phyloP scores from a whole-genome alignment of 2,797 vertebrate species.

The Lacerta viridis region DNA sequence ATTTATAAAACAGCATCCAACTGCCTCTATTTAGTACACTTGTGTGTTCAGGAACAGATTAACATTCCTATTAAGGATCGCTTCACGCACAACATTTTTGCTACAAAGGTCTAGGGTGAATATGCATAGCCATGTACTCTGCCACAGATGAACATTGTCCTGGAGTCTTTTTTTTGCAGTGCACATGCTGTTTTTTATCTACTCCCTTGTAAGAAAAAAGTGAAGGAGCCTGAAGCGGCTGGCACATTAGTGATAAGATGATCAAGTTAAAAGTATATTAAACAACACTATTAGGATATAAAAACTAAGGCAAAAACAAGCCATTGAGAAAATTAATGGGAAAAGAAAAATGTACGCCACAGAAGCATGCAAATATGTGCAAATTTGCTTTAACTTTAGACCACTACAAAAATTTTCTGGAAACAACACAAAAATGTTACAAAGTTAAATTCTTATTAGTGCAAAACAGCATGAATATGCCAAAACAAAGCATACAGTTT shows the following conservation, averaged over 20 bases:
- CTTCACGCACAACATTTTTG: constrained; percentile 52
- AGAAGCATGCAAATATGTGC: constrained; percentile 79
- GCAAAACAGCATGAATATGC: constrained; percentile 85
- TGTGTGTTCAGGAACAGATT: constrained; percentile 70
- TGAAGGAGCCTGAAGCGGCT: constrained; percentile 55
- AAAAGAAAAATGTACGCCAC: constrained; percentile 44
- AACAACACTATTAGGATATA: constrained; percentile 70
- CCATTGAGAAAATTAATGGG: constrained; percentile 39
- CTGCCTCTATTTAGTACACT: constrained; percentile 73
- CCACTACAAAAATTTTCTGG: constrained; percentile 74
- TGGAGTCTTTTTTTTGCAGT: background rate
- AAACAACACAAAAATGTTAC: constrained; percentile 80
- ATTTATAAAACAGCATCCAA: constrained; percentile 71
- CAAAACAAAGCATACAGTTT: constrained; percentile 80
- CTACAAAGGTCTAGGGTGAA: constrained; percentile 24
- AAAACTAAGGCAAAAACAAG: constrained; percentile 66
- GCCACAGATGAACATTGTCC: background rate
- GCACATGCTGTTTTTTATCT: background rate
- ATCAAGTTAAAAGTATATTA: constrained; percentile 69
- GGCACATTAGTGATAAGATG: constrained; percentile 74
- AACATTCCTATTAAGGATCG: constrained; percentile 73
- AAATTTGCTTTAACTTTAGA: constrained; percentile 83
- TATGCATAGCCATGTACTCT: background rate
- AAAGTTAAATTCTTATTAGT: constrained; percentile 82
- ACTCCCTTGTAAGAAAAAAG: constrained; percentile 14